Conservation (phyloP, 2,113 vertebrate genomes). For the Callaeas wilsoni region DNA sequence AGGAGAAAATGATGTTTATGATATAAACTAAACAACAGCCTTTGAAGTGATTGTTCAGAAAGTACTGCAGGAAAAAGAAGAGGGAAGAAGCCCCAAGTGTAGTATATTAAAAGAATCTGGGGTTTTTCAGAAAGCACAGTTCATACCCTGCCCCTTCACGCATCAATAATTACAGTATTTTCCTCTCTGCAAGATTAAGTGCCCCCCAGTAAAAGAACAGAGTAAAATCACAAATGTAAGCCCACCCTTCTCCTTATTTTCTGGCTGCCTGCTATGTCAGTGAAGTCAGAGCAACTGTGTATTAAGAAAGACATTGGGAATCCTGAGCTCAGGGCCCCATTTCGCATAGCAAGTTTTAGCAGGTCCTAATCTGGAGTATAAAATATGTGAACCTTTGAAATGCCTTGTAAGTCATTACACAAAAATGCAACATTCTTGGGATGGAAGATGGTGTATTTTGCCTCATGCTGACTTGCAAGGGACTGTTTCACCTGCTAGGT, state of each 20-base stretch:
- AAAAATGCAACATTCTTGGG: background rate
- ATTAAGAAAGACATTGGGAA: background rate
- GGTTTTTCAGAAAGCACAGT: background rate
- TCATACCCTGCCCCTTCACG: background rate
- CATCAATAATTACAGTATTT: background rate
- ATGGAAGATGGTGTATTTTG: background rate
- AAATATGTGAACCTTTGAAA: background rate
- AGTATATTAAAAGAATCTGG: background rate
- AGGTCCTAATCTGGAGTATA: background rate
- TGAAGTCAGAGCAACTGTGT: background rate
- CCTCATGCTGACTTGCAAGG: background rate
- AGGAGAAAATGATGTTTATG: constrained; percentile 36
- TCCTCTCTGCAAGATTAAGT: background rate
- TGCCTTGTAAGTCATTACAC: background rate
- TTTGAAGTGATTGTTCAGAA: constrained; percentile 44
- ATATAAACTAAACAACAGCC: background rate
- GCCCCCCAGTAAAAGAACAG: background rate
- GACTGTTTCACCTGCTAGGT: background rate
- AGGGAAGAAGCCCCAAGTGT: background rate
- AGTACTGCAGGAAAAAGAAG: background rate
- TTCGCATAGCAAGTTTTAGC: background rate
- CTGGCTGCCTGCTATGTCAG: background rate
- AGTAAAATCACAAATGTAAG: background rate
- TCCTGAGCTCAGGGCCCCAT: background rate
- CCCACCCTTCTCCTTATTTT: background rate